Conservation (phyloP, 2,888 invertebrate species). For the Pristionchus japonicus region DNA sequence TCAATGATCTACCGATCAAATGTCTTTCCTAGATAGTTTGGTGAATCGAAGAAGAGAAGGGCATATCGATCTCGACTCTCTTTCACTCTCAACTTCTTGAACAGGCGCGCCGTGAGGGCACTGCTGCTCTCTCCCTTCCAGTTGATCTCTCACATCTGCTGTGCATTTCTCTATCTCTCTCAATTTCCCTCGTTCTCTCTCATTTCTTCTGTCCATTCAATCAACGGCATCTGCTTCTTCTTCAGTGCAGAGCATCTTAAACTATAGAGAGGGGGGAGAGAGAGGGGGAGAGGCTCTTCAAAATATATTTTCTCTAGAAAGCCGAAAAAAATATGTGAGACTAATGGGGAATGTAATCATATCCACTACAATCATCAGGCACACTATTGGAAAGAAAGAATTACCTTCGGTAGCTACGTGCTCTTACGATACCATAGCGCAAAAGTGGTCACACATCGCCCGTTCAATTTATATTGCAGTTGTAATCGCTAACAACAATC, state of each 20-base stretch:
- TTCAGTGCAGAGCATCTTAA: conserved; percentile 37
- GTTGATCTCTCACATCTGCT: background rate
- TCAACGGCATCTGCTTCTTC: conserved; percentile 43
- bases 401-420: too few species aligned
- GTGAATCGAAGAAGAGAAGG: background rate
- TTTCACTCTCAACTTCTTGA: background rate
- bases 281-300: background rate
- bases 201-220: conserved; percentile 28
- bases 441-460: too few species aligned
- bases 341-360: too few species aligned
- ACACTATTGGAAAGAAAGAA: too few species aligned
- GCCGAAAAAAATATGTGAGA: too few species aligned
- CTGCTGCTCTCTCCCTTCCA: background rate
- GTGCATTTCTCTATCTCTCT: background rate
- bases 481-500: too few species aligned
- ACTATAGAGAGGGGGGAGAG: conserved; percentile 4
- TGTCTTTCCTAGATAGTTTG: conserved; percentile 49
- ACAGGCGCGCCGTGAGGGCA: conserved; percentile 42
- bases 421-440: too few species aligned
- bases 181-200: background rate
- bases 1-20: background rate
- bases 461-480: too few species aligned
- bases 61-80: background rate
- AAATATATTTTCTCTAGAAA: background rate
- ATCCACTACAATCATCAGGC: too few species aligned